Percentiles rank a stretch among this genome's conserved stretches.
These are phyloP conservation scores for Idaea biselata DNA, from an alignment of 2,888 invertebrate species.

Conservation along the genomic window DNA sequence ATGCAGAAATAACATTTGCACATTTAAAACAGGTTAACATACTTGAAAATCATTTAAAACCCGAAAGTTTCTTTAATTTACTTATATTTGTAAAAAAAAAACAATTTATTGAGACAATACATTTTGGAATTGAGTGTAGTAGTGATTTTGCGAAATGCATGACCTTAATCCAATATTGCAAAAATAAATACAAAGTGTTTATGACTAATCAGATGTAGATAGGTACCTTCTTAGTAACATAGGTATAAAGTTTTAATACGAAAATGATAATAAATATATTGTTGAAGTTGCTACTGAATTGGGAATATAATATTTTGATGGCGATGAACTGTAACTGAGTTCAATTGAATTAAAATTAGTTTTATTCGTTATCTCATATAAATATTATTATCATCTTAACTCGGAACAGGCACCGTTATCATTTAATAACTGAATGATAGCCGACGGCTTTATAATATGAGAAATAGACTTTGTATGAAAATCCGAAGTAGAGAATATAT, in stretches of 20 bases:
- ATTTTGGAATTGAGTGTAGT: not conserved
- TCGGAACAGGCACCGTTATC: not conserved
- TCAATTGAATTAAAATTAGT: not conserved
- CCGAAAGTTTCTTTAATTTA: not conserved
- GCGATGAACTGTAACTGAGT: not conserved
- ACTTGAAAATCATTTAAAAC: not conserved
- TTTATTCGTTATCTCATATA: not conserved
- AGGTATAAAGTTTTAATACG: not conserved
- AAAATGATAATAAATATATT: not conserved
- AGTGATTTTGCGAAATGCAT: not conserved
- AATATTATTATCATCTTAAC: not conserved
- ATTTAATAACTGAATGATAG: not conserved
- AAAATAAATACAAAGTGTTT: not conserved
- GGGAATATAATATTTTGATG: not conserved
- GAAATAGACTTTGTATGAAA: not conserved
- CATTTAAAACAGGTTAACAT: not conserved
- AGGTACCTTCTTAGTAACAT: not conserved
- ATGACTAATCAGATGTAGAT: not conserved
- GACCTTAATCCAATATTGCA: not conserved
- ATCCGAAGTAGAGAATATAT: not conserved
- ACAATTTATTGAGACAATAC: not conserved
- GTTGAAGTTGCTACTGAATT: not conserved
- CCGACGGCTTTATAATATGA: not conserved
- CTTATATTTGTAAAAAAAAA: not conserved
- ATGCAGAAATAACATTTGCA: not conserved